Evolutionary conservation across 2,797 vertebrate genomes (phyloP).

Genomic region (Sebastes oblongus): DNA sequence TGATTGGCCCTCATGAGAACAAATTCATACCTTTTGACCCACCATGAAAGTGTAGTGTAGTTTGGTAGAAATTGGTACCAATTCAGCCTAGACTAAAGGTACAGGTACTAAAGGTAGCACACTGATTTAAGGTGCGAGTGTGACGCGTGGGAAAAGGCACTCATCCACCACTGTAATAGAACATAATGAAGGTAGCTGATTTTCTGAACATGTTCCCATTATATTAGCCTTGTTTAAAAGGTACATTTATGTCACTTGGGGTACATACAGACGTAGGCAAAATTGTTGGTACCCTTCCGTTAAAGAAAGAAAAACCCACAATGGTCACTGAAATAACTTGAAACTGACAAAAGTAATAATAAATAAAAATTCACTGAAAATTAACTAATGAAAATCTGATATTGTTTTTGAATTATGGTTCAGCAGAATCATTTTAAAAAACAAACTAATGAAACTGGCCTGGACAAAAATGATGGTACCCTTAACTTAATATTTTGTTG

Average conservation of each 20-base stretch:
- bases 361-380: too few species aligned
- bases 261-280: too few species aligned
- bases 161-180: not conserved
- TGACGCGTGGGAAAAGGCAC: not conserved
- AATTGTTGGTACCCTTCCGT: too few species aligned
- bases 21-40: slow-evolving; percentile 24
- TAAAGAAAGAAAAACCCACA: too few species aligned
- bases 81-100: slow-evolving; percentile 9
- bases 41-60: not conserved
- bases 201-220: not conserved
- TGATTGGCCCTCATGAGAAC: slow-evolving; percentile 16
- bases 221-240: not conserved
- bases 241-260: not conserved
- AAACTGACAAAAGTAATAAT: too few species aligned
- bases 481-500: too few species aligned
- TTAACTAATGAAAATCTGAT: too few species aligned
- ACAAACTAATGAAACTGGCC: too few species aligned
- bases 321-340: too few species aligned
- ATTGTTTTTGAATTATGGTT: too few species aligned
- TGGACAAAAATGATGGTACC: too few species aligned
- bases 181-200: not conserved
- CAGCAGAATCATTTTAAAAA: too few species aligned
- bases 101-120: not conserved
- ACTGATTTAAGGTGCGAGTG: not conserved
- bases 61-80: slow-evolving; percentile 23